A percentile compares a stretch with the other conserved stretches of the same genome.
These are phyloP conservation scores for Anabacerthia variegaticeps DNA, from an alignment of 2,797 vertebrate species.

Conservation along the genomic window DNA sequence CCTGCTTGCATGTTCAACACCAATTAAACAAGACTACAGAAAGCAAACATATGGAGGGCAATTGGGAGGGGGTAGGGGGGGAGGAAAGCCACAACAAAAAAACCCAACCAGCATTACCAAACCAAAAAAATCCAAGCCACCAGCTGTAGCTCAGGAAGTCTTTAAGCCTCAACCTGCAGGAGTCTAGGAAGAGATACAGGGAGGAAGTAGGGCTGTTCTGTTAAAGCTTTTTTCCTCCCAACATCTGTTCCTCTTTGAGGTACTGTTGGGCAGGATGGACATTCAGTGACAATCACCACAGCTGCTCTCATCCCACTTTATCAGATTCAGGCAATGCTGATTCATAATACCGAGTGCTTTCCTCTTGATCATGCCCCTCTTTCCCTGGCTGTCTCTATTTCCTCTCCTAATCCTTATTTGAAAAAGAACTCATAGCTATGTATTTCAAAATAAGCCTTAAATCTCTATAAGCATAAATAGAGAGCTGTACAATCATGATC, in stretches of 20 bases:
- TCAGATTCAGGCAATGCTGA: slow-evolving; percentile 5
- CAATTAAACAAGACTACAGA: background rate
- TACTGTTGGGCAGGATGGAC: background rate
- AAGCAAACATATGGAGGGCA: background rate
- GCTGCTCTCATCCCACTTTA: background rate
- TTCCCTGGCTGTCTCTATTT: background rate
- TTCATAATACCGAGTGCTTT: background rate
- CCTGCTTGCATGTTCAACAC: background rate
- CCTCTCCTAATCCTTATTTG: background rate
- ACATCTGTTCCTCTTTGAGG: background rate
- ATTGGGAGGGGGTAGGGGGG: background rate
- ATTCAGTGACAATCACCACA: background rate
- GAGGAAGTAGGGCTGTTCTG: background rate
- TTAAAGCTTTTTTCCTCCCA: background rate
- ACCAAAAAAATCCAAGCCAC: background rate
- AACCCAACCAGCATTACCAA: background rate
- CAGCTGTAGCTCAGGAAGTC: background rate
- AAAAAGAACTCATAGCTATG: background rate
- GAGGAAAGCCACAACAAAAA: background rate
- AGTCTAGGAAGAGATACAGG: background rate
- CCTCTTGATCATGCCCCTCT: background rate
- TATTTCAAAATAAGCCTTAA: background rate
- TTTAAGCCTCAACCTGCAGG: background rate
- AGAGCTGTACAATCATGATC: background rate
- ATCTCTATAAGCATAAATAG: background rate